Evolutionary conservation across 1,140 invertebrate species (phyloP).

Genomic region (Rhopalosiphum maidis): DNA sequence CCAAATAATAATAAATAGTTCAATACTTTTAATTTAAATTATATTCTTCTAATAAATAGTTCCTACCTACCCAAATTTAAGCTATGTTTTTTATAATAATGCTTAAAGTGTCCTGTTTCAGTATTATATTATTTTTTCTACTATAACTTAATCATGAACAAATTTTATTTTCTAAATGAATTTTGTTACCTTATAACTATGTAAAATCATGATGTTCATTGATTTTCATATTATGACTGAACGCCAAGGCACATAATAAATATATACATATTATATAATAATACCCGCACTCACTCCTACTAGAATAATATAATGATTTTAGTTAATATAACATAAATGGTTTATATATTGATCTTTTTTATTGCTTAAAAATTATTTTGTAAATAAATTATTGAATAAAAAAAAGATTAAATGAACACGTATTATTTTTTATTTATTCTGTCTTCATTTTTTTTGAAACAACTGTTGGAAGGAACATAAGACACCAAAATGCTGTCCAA

Average conservation of each 20-base stretch:
- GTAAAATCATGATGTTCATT: conserved; percentile 44
- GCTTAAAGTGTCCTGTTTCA: conserved; percentile 52
- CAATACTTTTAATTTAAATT: conserved; percentile 42
- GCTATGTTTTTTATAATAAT: conserved; percentile 44
- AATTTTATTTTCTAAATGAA: conserved; percentile 45
- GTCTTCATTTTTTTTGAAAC: conserved; percentile 37
- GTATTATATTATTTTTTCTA: conserved; percentile 54
- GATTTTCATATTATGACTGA: conserved; percentile 56
- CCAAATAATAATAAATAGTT: conserved; percentile 42
- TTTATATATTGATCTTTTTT: conserved; percentile 52
- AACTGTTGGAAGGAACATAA: conserved; percentile 51
- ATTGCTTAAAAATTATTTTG: conserved; percentile 48
- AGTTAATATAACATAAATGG: conserved; percentile 49
- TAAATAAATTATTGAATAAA: conserved; percentile 57
- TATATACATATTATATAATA: conserved; percentile 37
- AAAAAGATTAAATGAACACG: conserved; percentile 23
- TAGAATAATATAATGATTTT: conserved; percentile 53
- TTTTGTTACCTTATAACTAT: conserved; percentile 48
- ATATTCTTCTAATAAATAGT: conserved; percentile 48
- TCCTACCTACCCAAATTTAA: conserved; percentile 52
- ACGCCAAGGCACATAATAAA: conserved; percentile 51
- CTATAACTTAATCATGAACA: conserved; percentile 52
- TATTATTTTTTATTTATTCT: conserved; percentile 32
- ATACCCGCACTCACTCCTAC: conserved; percentile 53
- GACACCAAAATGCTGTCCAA: conserved; percentile 70